Percentiles rank a stretch among this genome's conserved stretches.
These are phyloP conservation scores for Nerophis ophidion DNA, from an alignment of 2,113 vertebrate genomes.

Conservation along the genomic window DNA sequence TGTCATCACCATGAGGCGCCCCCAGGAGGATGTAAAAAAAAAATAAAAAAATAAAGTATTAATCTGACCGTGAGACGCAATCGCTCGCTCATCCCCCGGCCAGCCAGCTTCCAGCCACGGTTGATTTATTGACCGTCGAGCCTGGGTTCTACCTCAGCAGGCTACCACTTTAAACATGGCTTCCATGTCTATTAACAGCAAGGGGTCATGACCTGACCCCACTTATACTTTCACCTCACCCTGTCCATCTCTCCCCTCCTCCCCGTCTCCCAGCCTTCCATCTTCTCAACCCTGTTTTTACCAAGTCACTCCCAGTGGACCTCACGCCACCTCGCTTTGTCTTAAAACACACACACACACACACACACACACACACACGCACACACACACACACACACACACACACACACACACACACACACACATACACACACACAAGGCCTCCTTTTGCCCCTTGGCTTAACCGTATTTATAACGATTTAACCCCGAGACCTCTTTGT, in stretches of 20 bases:
- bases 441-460: conserved; percentile 44
- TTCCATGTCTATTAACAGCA: conserved; percentile 63
- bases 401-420: conserved; percentile 15
- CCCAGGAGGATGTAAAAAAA: conserved; percentile 2
- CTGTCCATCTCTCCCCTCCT: conserved; percentile 26
- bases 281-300: conserved; percentile 44
- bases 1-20: neutral
- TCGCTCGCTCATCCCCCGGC: neutral
- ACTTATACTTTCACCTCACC: conserved; percentile 56
- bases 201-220: conserved; percentile 61
- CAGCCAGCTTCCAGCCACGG: conserved; percentile 16
- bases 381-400: conserved; percentile 9
- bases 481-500: conserved; percentile 56
- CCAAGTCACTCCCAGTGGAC: conserved; percentile 46
- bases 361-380: neutral
- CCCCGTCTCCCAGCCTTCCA: conserved; percentile 8
- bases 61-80: neutral
- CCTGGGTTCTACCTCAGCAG: conserved; percentile 1
- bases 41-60: neutral
- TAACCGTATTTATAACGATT: conserved; percentile 66
- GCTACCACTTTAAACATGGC: conserved; percentile 56
- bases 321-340: conserved; percentile 8
- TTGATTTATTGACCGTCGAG: conserved; percentile 47
- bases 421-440: conserved; percentile 9
- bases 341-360: neutral